Evolutionary conservation across 2,113 vertebrate genomes (phyloP).

Genomic region (Vulpes ferrilata): DNA sequence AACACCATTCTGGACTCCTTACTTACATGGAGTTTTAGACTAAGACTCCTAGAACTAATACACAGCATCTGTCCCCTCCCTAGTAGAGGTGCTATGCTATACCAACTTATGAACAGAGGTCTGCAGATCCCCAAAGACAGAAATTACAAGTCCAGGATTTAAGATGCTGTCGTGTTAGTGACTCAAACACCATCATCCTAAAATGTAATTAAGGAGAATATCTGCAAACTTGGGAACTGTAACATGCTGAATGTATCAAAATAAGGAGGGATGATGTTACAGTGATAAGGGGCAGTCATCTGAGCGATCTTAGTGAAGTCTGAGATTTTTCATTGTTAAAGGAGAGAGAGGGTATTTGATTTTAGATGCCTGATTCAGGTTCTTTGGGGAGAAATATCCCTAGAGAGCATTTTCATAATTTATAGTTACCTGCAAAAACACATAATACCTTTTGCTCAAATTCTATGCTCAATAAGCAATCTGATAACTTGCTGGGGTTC

Average conservation of each 20-base stretch:
- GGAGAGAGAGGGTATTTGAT: neutral
- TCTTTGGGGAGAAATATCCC: slow-evolving; percentile 6
- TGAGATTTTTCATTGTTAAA: neutral
- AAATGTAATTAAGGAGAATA: neutral
- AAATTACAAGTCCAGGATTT: neutral
- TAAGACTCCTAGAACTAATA: neutral
- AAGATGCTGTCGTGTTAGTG: neutral
- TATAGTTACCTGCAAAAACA: neutral
- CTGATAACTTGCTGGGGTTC: neutral
- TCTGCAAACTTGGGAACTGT: neutral
- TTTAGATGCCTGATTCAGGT: neutral
- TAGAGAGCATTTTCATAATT: neutral
- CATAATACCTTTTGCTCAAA: neutral
- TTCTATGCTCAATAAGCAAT: neutral
- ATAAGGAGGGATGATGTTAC: neutral
- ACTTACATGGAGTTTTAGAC: neutral
- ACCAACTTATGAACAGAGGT: neutral
- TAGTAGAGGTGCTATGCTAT: neutral
- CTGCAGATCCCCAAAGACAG: neutral
- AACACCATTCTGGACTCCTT: neutral
- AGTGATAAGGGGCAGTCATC: neutral
- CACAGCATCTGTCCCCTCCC: neutral
- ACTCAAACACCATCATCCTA: slow-evolving; percentile 28
- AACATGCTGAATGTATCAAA: neutral
- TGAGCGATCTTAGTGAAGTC: neutral